Conservation (phyloP, 2,797 vertebrate genomes). For the Sebastes steindachneri region DNA sequence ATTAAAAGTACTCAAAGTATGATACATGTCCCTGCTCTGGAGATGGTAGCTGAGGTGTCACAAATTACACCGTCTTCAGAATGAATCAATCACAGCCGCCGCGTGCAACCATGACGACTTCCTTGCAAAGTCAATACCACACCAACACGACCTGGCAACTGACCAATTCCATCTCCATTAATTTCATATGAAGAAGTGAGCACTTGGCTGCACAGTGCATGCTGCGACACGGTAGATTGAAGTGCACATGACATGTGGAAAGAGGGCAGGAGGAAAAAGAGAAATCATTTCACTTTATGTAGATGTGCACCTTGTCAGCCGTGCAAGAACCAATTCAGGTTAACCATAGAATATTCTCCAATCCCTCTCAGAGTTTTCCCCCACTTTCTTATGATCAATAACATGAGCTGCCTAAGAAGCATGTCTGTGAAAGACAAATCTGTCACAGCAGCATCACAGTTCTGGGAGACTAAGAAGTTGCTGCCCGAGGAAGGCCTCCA, state of each 20-base stretch:
- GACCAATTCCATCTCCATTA: conserved; percentile 28
- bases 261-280: neutral
- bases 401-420: neutral
- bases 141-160: neutral
- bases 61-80: conserved; percentile 19
- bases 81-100: conserved; percentile 25
- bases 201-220: conserved; percentile 6
- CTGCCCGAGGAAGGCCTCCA: neutral
- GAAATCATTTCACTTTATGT: conserved; percentile 4
- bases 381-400: neutral
- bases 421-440: neutral
- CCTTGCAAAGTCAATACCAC: conserved; percentile 1
- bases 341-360: neutral
- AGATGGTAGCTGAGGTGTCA: conserved; percentile 29
- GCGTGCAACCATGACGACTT: neutral
- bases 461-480: neutral
- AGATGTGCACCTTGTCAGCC: neutral
- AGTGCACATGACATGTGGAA: neutral
- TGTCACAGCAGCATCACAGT: neutral
- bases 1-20: conserved; percentile 51
- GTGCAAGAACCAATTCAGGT: neutral
- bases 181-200: conserved; percentile 32
- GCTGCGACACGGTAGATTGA: conserved; percentile 1
- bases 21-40: conserved; percentile 25
- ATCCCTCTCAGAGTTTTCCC: neutral